Base-by-base conservation (phyloP, 1,140 invertebrate genomes). In the Tenebrio molitor region DNA sequence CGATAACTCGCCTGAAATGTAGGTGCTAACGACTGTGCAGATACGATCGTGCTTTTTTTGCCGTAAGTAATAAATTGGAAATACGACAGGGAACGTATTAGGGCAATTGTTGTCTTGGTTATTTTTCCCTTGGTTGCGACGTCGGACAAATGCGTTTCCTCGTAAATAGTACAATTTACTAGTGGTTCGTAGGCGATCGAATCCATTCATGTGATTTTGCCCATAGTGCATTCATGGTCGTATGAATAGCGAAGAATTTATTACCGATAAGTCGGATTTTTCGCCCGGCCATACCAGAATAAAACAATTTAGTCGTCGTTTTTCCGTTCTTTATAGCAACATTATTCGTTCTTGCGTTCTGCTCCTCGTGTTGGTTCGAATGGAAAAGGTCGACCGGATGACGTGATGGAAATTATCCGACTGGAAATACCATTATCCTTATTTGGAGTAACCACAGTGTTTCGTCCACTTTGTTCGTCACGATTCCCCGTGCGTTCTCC, bases 361-460 rank as follows among this genome's bases (percentile, higher is more conserved):
- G 50, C 46, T 53, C 23, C 46, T 39, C 46, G 21, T 58, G 12
- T 23, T n/a, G 21, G 50, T 7, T 25, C 1, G 50, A 58, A 58
- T 19, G 50, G 50, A 58, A 50, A 58, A 58, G 50, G 50, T 58
- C 50, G 50, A 58, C 50, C 23, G 23, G 50, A n/a, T 12, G 50
- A 58, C 50, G 50, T 58, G 23, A n/a, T 19, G 50, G 23, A 25
- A 58, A 58, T 19, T 58, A 10, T 23, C n/a, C 12, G n/a, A 33
- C 12, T 12, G 50, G 23, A 58, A 58, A 58, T 58, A 58, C 23
- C 23, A 17, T 58, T 58, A 58, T 58, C 50, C 50, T 58, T 58
- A 58, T 58, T 58, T 58, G 50, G 50, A 25, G 19, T 29, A 58
- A 29, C 50, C 7, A 58, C 50, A 58, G 12, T 5, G 19, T 3